Evolutionary conservation across 2,797 vertebrate species (phyloP), one percentile per base, ranked within the genome.

Genomic region (Phalloptychus januarius): DNA sequence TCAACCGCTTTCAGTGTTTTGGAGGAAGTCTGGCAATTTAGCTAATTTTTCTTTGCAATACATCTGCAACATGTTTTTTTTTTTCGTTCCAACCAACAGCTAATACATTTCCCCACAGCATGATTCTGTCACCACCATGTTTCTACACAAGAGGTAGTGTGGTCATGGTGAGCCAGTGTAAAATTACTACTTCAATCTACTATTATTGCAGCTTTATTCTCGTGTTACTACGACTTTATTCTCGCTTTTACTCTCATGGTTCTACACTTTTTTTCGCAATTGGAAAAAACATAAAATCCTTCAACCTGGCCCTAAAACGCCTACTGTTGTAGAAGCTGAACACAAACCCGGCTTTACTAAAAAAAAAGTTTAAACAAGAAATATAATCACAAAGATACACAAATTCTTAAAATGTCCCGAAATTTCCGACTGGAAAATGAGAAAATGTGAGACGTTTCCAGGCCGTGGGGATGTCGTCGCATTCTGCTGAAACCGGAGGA

Each of bases 401-500:
- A 67, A 67, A 25, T 40, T 3, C 65, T 38, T 11, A 69, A 42
- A 50, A 25, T 13, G 25, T 23, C 5, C 65, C 5, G 65, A 42
- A 40, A 38, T 23, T 20, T 40, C 18, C 2, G 28, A 33, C 28
- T 15, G n/a, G 20, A 23, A 8, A 13, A 6, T 28, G 18, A n/a
- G 28, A 31, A 54, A n/a, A 25, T 1, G 52, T n/a, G 52, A 28
- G 12, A 61, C 5, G 33, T 7, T 56, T 56, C 54, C n/a, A 56
- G n/a, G n/a, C n/a, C 25, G 11, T 5, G 2, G 56, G 18, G 15
- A 33, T 18, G 56, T 16, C 1, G 28, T 61, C 28, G 3, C 16
- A 6, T 61, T 33, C 15, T 33, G 1, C 15, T 33, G 28, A 7
- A 18, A 16, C 15, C 56, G 18, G 28, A 33, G 58, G 94, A n/a